Base-by-base conservation (phyloP, 2,797 vertebrate species). In the Gila robusta region DNA sequence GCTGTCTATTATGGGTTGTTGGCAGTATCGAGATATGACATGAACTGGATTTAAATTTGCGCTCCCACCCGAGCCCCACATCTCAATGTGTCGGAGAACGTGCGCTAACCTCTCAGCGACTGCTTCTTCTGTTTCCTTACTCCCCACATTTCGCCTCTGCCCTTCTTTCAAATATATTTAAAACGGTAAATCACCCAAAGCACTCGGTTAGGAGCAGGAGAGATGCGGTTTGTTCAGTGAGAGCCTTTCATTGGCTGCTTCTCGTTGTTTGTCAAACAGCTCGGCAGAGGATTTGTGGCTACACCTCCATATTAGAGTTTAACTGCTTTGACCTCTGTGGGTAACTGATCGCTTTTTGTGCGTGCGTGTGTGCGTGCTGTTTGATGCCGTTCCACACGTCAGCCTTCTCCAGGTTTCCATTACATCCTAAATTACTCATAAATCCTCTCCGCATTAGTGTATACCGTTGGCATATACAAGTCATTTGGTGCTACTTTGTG, bases 221-320 rank as follows among this genome's bases (percentile, higher is more conserved):
- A 95, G 94, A 94, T 93, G 92, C 91, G 93, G 93, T 95, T 94
- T 92, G 93, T 95, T 94, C 94, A 94, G 93, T 93, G 92, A 94
- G 94, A 95, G 93, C 49, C 0, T 71, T 79, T 93, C 93, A 94
- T 94, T 93, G 94, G 89, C 91, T 88, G 90, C 89, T 93, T 93
- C 94, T 95, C 94, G 94, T 94, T 95, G 92, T 93, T 95, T 87
- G 90, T 94, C 91, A 35, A 92, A 92, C 89, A 91, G 88, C 84
- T 88, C 87, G 93, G 84, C 89, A 86, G 67, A 12, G 83, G 89
- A 52, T 76, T 78, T 44, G 67, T 89, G 87, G 89, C 88, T 87
- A 92, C 91, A 91, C 92, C 93, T 91, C 87, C 81, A 86, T 82
- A 62, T 84, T 76, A 49, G 49, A 79, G 82, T 82, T 84, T 80